Base-by-base conservation (phyloP, 2,888 invertebrate genomes). In the Mellilla xanthometata region DNA sequence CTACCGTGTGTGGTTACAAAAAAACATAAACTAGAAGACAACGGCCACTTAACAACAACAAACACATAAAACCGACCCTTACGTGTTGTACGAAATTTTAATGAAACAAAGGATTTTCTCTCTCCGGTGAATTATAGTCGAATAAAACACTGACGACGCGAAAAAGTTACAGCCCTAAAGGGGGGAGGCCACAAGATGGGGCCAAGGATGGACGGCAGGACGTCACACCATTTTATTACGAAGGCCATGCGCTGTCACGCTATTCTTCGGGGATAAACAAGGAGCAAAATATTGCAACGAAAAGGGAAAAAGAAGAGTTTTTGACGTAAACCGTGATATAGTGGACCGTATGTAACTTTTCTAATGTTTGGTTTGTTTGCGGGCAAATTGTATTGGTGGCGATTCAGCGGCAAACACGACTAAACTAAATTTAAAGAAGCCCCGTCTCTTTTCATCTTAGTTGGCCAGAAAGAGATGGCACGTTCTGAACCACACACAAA, bases 201-300 rank as follows among this genome's bases (percentile, higher is more conserved):
- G 66, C 68, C 62, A 56, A 64, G 60, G 51, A 53, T 56, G 65
- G 60, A 57, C 62, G 58, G 52, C 54, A 54, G 44, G 52, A 64
- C 67, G 75, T 76, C 78, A 72, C 69, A 68, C 63, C 81, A 78
- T 84, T 85, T 85, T 85, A 84, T 85, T 84, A 81, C 77, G 78
- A 81, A 76, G 72, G 72, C 68, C 68, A 61, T 54, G 52, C 43
- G 60, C 65, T 62, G 68, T 72, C 70, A 66, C 65, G 65, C 60
- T 63, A 70, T 68, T 66, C 77, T 73, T 72, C 61, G 59, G 71
- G 71, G 68, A 71, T 58, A 64, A 67, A 66, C 63, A 61, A 65
- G 62, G 68, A 68, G 55, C n/a, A 65, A 73, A 72, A 77, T 75
- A 74, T 65, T 66, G 67, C 65, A 62, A 56, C 49, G 56, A 53